These are phyloP conservation scores for Rhopalosiphum maidis DNA, from an alignment of 1,140 invertebrate genomes.

Conservation along the genomic window DNA sequence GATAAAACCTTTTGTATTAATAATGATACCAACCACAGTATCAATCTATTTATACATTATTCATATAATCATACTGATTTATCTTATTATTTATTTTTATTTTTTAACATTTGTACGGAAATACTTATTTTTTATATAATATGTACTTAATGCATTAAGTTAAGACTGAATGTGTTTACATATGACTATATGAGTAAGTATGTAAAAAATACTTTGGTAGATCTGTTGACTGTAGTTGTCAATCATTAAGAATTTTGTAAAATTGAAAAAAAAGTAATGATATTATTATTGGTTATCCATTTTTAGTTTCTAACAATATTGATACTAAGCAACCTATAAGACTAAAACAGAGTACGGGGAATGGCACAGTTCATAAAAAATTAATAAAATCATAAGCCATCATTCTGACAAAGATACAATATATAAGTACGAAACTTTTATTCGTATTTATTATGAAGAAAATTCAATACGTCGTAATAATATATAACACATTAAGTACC, in stretches of 20 bases:
- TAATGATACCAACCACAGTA: not conserved
- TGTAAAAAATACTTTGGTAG: not conserved
- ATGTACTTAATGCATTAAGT: no score
- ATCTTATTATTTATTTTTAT: not conserved
- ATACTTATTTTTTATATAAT: not conserved
- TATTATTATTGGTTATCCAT: not conserved
- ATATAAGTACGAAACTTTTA: not conserved
- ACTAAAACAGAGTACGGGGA: not conserved
- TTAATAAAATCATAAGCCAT: not conserved
- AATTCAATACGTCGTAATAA: no score
- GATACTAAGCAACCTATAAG: not conserved
- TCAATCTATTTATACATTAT: not conserved
- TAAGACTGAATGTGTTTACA: not conserved
- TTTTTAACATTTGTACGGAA: not conserved
- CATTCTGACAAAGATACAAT: not conserved
- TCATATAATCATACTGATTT: no score
- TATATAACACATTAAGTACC: no score
- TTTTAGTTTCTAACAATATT: not conserved
- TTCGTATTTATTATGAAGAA: not conserved
- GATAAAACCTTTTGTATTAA: not conserved
- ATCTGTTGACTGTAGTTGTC: not conserved
- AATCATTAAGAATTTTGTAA: not conserved
- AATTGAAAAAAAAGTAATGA: not conserved
- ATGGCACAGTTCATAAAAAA: not conserved
- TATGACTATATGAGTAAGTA: not conserved